Base-by-base conservation (phyloP, 2,113 vertebrate species). In the Argyrosomus japonicus region DNA sequence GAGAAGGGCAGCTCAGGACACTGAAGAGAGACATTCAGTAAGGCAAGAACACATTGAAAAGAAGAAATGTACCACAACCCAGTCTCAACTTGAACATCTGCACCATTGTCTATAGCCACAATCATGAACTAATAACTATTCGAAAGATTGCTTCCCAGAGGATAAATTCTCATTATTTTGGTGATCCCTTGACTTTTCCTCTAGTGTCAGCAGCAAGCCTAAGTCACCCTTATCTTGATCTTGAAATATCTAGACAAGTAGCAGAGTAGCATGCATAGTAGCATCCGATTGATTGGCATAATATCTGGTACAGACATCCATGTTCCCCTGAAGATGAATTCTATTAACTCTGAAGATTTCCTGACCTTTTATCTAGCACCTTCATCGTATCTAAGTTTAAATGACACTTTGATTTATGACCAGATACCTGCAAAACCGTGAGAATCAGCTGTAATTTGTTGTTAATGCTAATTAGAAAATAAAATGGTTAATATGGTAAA, bases 1-100 rank as follows among this genome's bases (percentile, higher is more conserved):
- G 32, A 80, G 53, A 79, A 79, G 81, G 64, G 70, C 79, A 88
- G 73, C 47, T 82, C 67, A 89, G 90, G 88, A 87, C 90, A 91
- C 69, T 12, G 45, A 27, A 62, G 53, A 67, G 23, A 80, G 53
- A 84, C 21, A 25, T 63, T 29, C 40, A 25, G 18, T 77, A 6
- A 27, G 13, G 43, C 18, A 79, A 68, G 15, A 65, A 45, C 0
- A 2, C 43, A 68, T 25, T 14, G 18, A 45, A 36, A 48, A 58
- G 29, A 50, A 63, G 1, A 60, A 11, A 62, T 65, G 51, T 6
- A 58, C 54, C 32, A 58, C n/a, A 54, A 19, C 21, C 23, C n/a
- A 45, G 27, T 19, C 36, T 68, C 21, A 58, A 58, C 21, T 5
- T 62, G 25, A 65, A 47, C 32, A 29, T 19, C 82, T 32, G 50